Percentiles rank a stretch among this genome's conserved stretches.
Evolutionary conservation across 2,888 invertebrate genomes (phyloP).

Genomic region (Synanthedon formicaeformis): DNA sequence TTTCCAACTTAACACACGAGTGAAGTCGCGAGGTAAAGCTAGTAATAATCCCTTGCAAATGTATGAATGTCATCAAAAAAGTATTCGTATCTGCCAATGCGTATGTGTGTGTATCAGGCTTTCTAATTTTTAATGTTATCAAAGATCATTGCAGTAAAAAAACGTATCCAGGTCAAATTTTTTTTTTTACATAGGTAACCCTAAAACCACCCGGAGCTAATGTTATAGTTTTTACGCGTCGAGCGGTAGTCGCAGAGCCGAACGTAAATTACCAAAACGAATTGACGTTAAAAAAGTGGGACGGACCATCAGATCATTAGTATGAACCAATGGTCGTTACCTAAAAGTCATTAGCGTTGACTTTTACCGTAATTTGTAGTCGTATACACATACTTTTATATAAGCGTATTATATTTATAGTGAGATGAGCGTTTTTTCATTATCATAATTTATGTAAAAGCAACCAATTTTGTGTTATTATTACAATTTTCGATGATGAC

Average conservation of each 20-base stretch:
- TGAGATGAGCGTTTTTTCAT: slow-evolving; percentile 14
- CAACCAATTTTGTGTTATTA: slow-evolving; percentile 58
- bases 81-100: too few species aligned
- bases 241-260: slow-evolving; percentile 39
- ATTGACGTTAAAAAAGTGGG: slow-evolving; percentile 64
- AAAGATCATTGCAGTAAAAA: too few species aligned
- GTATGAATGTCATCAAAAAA: too few species aligned
- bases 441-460: slow-evolving; percentile 54
- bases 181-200: background rate
- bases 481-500: slow-evolving; percentile 32
- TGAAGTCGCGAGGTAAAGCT: too few species aligned
- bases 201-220: slow-evolving; percentile 7
- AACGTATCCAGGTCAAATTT: too few species aligned
- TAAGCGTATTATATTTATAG: slow-evolving; percentile 9
- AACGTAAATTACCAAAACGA: slow-evolving; percentile 56
- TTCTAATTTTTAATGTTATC: too few species aligned
- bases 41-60: too few species aligned
- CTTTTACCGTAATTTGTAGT: slow-evolving; percentile 63
- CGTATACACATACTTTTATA: slow-evolving; percentile 16
- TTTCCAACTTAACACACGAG: too few species aligned
- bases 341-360: slow-evolving; percentile 66
- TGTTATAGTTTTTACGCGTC: slow-evolving; percentile 25
- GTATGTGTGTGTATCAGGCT: too few species aligned
- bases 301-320: slow-evolving; percentile 57
- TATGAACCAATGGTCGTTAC: slow-evolving; percentile 66